Base-by-base conservation (phyloP, 2,888 invertebrate species). In the Tubiluchus corallicola region DNA sequence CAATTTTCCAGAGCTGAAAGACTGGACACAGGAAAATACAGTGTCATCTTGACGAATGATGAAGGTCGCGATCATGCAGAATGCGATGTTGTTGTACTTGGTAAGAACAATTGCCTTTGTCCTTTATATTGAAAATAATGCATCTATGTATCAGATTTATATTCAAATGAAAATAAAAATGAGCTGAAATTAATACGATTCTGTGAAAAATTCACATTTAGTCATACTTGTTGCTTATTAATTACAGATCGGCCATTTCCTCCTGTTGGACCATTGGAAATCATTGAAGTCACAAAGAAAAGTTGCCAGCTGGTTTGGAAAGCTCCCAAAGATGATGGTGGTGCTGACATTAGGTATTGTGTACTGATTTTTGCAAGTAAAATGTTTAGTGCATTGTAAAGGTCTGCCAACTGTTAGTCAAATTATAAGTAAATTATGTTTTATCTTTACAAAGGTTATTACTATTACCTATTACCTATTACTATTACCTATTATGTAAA, bases 21-120 rank as follows among this genome's bases (percentile, higher is more conserved):
- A n/a, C n/a, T n/a, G n/a, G 92, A 98, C 62, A 83, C 87, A 53
- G 96, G 96, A 38, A 71, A 74, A 52, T 96, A 96, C 64, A 79
- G 82, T 57, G 68, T 98, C 49, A 70, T 79, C 37, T 64, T 96
- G 54, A 82, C 81, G 62, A 98, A 98, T 62, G 82, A 82, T 61
- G 85, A 84, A 42, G 96, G 96, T 40, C 76, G 78, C 44, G 94
- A 92, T 58, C 83, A 85, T 59, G 90, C 87, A 4, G 81, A 79
- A 56, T 85, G 88, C 67, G 79, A 84, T 58, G 73, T 90, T 17
- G 81, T 81, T 39, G 82, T 90, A 3, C 70, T 90, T 17, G 85
- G 73, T 69, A 62, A 57, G 53, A 53, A n/a, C 4, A 2, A 15
- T 16, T n/a, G n/a, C n/a, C n/a, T n/a, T n/a, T n/a, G n/a, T n/a